These are phyloP conservation scores for Anoncus sp. DNA, from an alignment of 2,888 invertebrate genomes.

Conservation along the genomic window DNA sequence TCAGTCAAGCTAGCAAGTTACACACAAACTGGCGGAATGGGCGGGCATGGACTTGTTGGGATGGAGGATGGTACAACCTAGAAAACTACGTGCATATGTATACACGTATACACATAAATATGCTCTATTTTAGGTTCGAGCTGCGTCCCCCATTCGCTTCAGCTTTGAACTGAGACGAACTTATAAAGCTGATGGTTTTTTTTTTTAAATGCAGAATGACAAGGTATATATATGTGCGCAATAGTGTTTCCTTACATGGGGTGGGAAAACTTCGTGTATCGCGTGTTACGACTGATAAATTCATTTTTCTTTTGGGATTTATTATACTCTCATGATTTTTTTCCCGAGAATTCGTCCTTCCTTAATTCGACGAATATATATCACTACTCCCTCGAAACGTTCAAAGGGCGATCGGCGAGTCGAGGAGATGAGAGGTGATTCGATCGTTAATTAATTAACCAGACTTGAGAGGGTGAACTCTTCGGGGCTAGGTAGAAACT, in stretches of 20 bases:
- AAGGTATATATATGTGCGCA: constrained; percentile 1
- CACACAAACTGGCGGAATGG: constrained; percentile 67
- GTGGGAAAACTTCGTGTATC: neutral
- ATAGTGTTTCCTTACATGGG: neutral
- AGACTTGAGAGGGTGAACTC: constrained; percentile 20
- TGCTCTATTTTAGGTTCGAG: constrained; percentile 9
- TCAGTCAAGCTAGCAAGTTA: constrained; percentile 77
- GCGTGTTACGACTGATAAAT: constrained; percentile 27
- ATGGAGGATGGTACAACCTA: constrained; percentile 2
- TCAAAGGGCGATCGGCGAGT: constrained; percentile 46
- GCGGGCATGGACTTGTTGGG: constrained; percentile 6
- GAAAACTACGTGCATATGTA: constrained; percentile 9
- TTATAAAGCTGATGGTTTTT: constrained; percentile 12
- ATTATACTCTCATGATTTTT: constrained; percentile 24
- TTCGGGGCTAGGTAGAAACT: neutral
- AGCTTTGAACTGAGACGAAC: constrained; percentile 10
- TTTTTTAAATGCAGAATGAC: constrained; percentile 10
- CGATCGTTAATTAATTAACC: constrained; percentile 56
- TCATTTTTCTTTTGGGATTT: constrained; percentile 35
- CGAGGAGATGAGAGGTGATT: constrained; percentile 24
- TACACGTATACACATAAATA: constrained; percentile 16
- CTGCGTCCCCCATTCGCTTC: neutral
- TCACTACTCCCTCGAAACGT: neutral
- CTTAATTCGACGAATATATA: no score
- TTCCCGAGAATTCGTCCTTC: neutral